phyloP scores from a whole-genome alignment of 1,140 invertebrate species.

The honey bee (Apis mellifera) region DNA sequence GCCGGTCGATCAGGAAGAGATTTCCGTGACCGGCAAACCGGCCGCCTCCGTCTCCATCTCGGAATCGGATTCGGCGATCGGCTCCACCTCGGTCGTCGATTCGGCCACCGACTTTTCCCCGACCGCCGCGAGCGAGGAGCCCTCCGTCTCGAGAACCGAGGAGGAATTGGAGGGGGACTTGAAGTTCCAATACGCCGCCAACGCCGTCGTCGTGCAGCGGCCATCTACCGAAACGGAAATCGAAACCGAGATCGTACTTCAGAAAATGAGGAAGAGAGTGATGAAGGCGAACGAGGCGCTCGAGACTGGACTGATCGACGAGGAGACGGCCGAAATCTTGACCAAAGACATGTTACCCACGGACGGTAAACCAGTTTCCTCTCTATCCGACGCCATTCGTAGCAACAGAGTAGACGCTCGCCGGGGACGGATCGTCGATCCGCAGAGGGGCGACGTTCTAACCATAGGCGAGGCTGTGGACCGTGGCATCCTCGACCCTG shows the following conservation, averaged over 20 bases:
- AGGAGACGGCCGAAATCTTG: constrained; percentile 87
- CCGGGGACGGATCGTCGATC: constrained; percentile 91
- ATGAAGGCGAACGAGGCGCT: constrained; percentile 87
- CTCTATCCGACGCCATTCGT: constrained; percentile 87
- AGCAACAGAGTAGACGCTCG: constrained; percentile 87
- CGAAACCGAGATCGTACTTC: constrained; percentile 86
- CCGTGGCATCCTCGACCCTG: constrained; percentile 91
- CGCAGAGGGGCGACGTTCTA: constrained; percentile 89
- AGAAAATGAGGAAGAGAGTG: constrained; percentile 89
- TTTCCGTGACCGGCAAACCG: not conserved
- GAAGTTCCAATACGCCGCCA: constrained; percentile 71
- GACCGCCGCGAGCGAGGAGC: constrained; percentile 10
- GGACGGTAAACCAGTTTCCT: constrained; percentile 63
- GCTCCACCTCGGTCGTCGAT: not conserved
- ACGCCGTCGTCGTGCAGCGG: constrained; percentile 47
- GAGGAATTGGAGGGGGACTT: constrained; percentile 81
- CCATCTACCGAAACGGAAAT: constrained; percentile 83
- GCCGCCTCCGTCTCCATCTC: constrained; percentile 3
- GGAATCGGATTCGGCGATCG: constrained; percentile 32
- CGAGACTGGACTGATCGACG: constrained; percentile 88
- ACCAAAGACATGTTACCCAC: constrained; percentile 81
- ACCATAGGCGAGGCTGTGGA: constrained; percentile 92
- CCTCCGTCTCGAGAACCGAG: constrained; percentile 49
- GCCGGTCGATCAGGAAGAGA: constrained; percentile 51
- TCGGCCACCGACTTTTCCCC: constrained; percentile 10